Evolutionary conservation across 2,113 vertebrate species (phyloP).

Genomic region (Campylomormyrus tamandua): DNA sequence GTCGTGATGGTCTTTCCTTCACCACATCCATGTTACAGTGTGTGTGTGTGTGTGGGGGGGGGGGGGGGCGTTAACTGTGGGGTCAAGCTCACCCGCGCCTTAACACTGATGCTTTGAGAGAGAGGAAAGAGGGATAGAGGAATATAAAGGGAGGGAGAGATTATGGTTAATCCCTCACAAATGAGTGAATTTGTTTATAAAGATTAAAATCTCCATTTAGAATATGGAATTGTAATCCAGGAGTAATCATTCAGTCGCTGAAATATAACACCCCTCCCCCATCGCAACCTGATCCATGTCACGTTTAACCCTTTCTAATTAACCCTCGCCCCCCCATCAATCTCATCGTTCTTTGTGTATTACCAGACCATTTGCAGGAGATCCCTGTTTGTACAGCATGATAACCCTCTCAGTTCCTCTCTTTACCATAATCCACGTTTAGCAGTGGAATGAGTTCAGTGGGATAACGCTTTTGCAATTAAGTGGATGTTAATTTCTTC

Average conservation of each 20-base stretch:
- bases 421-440: constrained; percentile 45
- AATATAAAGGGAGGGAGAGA: constrained; percentile 34
- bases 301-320: constrained; percentile 31
- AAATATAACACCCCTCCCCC: constrained; percentile 36
- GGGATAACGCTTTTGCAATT: constrained; percentile 23
- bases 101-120: constrained; percentile 18
- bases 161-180: constrained; percentile 66
- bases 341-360: constrained; percentile 27
- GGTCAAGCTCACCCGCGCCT: not conserved
- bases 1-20: constrained; percentile 21
- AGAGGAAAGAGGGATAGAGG: constrained; percentile 29
- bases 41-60: constrained; percentile 4
- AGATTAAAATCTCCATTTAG: constrained; percentile 68
- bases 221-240: constrained; percentile 71
- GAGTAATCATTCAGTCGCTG: constrained; percentile 61
- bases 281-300: constrained; percentile 35
- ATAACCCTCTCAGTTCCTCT: constrained; percentile 48
- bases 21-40: constrained; percentile 14
- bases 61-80: not conserved
- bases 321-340: not conserved
- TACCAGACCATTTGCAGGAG: constrained; percentile 19
- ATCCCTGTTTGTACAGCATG: constrained; percentile 42
- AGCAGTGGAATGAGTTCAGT: constrained; percentile 51
- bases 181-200: constrained; percentile 71
- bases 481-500: not conserved